Evolutionary conservation across 2,113 vertebrate species (phyloP), one percentile per base, ranked within the genome.

Genomic region (Erythrocebus patas): DNA sequence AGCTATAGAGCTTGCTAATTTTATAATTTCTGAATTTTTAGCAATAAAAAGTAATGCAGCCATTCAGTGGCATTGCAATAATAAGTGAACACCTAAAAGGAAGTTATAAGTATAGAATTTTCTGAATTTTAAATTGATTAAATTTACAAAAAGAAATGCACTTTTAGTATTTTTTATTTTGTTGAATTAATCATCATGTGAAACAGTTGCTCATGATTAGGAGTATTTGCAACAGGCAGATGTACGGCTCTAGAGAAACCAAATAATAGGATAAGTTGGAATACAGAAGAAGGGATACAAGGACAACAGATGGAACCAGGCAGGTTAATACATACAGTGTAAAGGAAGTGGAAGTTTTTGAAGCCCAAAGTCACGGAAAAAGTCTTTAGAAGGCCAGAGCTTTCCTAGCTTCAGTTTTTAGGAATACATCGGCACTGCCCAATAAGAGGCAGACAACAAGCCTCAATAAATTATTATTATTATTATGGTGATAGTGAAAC

Each of bases 151-250:
- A n/a, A 93, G 61, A 83, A 84, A 76, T 25, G 14, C 40, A 52
- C 22, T 83, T 94, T 8, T 91, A 70, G n/a, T 93, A 64, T 80
- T 94, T 73, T 96, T 85, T 76, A 48, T 76, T 87, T 84, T 85
- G 40, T 91, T 91, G 55, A 93, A 23, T 87, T 82, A 82, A 64
- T 89, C 30, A 45, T 93, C 52, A 83, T 59, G 22, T 4, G 55
- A 90, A 83, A 68, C 40, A 61, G 48, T 22, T 61, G 38, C 32
- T 83, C 38, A 1, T 3, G 30, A 52, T 23, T 57, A 78, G 18
- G 57, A 96, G n/a, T 90, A 70, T 68, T 76, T 82, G 48, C 10
- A 43, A 38, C 40, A 96, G 12, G 38, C 72, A 96, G 43, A 35
- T 76, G 30, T 14, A 83, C 40, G 45, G 35, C 76, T 86, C 43